phyloP scores from a whole-genome alignment of 2,113 vertebrate genomes.

The Protomyctophum bolini region DNA sequence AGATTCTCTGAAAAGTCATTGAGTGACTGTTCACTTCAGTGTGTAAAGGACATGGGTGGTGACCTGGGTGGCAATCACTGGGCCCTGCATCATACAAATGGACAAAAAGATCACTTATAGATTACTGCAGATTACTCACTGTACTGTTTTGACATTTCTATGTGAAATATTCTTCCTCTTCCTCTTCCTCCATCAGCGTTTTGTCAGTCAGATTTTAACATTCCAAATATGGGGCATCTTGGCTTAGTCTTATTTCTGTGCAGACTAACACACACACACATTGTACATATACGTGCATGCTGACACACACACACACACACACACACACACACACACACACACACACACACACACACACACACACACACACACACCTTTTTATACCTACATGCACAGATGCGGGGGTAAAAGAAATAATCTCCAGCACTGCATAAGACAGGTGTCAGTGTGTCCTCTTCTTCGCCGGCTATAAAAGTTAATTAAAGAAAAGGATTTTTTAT shows the following conservation, averaged over 20 bases:
- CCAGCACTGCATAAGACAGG: conserved; percentile 59
- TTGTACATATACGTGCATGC: no score
- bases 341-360: conserved; percentile 9
- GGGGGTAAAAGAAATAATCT: conserved; percentile 56
- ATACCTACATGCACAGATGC: conserved; percentile 22
- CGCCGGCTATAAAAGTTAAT: conserved; percentile 76
- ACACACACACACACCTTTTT: conserved; percentile 8
- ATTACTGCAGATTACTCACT: background rate
- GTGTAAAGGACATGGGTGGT: conserved; percentile 12
- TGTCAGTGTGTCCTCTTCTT: conserved; percentile 75
- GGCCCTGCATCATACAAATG: conserved; percentile 10
- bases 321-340: background rate
- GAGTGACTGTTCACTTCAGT: conserved; percentile 26
- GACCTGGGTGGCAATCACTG: conserved; percentile 5
- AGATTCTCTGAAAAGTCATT: conserved; percentile 38
- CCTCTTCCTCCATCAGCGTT: background rate
- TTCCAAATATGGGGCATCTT: conserved; percentile 4
- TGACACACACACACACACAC: background rate
- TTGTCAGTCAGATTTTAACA: no score
- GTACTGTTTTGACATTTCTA: conserved; percentile 18
- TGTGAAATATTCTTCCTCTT: conserved; percentile 5
- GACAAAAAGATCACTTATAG: background rate
- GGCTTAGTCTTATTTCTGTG: conserved; percentile 15
- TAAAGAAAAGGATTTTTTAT: conserved; percentile 77
- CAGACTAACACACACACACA: no score